Percentiles rank a stretch among this genome's conserved stretches.
These are phyloP conservation scores for Phataginus tricuspis DNA, from an alignment of 2,797 vertebrate species.

Conservation along the genomic window DNA sequence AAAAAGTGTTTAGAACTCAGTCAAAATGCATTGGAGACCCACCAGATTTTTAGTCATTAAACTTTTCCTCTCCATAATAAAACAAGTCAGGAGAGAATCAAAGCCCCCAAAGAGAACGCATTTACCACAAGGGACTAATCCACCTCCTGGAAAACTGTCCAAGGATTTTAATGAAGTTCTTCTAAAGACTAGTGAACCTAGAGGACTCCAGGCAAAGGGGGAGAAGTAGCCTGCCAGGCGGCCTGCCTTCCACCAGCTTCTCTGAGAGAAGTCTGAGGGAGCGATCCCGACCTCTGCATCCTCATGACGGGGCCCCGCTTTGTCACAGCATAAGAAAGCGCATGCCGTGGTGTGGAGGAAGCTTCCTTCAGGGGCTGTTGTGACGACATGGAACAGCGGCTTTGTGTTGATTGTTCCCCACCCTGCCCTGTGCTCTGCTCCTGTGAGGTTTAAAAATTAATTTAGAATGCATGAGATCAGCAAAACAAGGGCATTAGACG, in stretches of 20 bases:
- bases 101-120: conserved; percentile 51
- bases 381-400: not conserved
- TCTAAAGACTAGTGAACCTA: conserved; percentile 44
- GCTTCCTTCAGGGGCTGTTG: not conserved
- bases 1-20: not conserved
- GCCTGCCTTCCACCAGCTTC: not conserved
- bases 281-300: accelerated
- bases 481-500: conserved; percentile 90
- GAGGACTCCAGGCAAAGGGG: not conserved
- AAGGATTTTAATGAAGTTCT: conserved; percentile 79
- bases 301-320: not conserved
- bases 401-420: not conserved
- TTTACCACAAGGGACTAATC: conserved; percentile 60
- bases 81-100: not conserved
- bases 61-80: not conserved
- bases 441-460: conserved; percentile 84
- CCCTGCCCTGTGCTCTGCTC: not conserved
- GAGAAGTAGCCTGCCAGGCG: not conserved
- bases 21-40: not conserved
- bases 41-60: not conserved
- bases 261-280: not conserved
- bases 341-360: not conserved
- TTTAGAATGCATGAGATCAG: conserved; percentile 91
- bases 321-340: not conserved
- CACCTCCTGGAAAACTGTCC: conserved; percentile 71